Percentiles rank a stretch among this genome's conserved stretches.
phyloP scores from a whole-genome alignment of 2,113 vertebrate genomes.

The Brienomyrus longianalis region DNA sequence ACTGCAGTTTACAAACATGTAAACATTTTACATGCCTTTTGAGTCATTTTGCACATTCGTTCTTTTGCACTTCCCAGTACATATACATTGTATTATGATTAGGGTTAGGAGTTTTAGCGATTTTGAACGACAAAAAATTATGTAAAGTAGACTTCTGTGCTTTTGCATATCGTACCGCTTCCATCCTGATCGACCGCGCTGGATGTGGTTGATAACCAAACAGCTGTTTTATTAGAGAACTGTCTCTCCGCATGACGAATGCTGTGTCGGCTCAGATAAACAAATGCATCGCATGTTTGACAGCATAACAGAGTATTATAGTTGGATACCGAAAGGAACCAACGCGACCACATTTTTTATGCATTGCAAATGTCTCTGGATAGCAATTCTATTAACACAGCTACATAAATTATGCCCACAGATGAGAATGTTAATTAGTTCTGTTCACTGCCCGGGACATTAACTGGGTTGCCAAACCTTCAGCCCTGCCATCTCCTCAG shows the following conservation, averaged over 20 bases:
- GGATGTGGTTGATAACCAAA: background rate
- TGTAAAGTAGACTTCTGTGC: background rate
- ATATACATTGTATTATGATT: background rate
- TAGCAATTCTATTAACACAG: conserved; percentile 21
- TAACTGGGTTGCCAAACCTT: conserved; percentile 16
- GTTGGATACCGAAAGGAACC: conserved; percentile 3
- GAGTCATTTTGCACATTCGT: background rate
- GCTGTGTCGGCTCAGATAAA: conserved; percentile 9
- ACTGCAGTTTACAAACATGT: background rate
- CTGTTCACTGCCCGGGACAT: conserved; percentile 8
- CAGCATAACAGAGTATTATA: background rate
- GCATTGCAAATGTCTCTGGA: conserved; percentile 18
- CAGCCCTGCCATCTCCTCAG: conserved; percentile 20
- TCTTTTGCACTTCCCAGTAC: background rate
- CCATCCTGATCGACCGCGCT: background rate
- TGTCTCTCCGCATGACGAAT: conserved; percentile 13
- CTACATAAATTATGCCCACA: conserved; percentile 27
- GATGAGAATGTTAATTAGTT: conserved; percentile 28
- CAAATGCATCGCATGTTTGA: conserved; percentile 5
- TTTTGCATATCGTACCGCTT: background rate
- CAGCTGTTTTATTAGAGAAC: conserved; percentile 12
- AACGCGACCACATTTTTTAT: conserved; percentile 12
- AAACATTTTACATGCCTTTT: background rate
- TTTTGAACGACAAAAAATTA: background rate
- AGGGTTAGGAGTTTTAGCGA: background rate